Evolutionary conservation across 1,140 invertebrate genomes (phyloP), one percentile per base, ranked within the genome.

Genomic region (Alviniconcha marisindica): DNA sequence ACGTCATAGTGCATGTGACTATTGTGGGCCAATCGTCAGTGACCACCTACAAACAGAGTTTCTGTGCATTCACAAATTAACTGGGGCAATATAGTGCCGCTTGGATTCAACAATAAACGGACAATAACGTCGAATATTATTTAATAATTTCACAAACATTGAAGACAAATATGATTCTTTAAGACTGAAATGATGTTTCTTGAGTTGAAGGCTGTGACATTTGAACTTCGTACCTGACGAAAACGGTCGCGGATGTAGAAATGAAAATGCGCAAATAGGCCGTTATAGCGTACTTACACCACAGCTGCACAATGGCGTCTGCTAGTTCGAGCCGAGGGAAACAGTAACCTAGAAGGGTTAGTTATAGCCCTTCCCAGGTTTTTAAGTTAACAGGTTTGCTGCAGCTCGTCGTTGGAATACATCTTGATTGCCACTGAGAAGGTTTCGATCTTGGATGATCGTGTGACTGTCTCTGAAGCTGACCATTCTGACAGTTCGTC

Each of bases 231-330:
- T 48, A 48, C 14, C 38, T 76, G 1, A 31, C 1, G 42, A 54
- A 76, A 76, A 76, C 44, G 44, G 40, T 44, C 56, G 78, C 78
- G 78, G 78, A 80, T 44, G 78, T 80, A 63, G 56, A 80, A 54
- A 60, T 0, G 7, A 28, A 66, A 66, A 31, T 44, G 38, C 21
- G 73, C 44, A 38, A 44, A 24, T 36, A 24, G 73, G 40, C 73
- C 40, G 42, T 7, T 42, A 76, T 42, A 76, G 73, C 78, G 56
- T 60, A 66, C 28, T 80, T 80, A n/a, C 78, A 80, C 78, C 51
- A 80, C 56, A 80, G 54, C 60, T 42, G 15, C 60, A 80, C 78
- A 80, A 80, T 80, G 78, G 78, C 78, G 78, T 80, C 40, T 80
- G 78, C 21, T 80, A 80, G 78, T 42, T 28, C 78, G 36, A 38